Conservation (phyloP, 2,888 invertebrate genomes). For the Coenonympha arcania region DNA sequence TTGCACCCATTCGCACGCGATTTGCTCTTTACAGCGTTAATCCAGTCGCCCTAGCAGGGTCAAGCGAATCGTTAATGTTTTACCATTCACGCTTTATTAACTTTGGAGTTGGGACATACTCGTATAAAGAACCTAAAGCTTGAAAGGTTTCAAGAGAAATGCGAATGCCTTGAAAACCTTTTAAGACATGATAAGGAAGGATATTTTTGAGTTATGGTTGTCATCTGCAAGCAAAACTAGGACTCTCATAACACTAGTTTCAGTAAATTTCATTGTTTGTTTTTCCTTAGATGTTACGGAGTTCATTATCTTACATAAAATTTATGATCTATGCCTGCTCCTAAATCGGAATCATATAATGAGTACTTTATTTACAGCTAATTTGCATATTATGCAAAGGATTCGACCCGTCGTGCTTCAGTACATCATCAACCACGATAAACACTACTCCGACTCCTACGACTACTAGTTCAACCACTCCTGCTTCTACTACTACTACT, state of each 20-base stretch:
- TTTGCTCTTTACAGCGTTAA: conserved; percentile 15
- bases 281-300: too few relatives aligned
- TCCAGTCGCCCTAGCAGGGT: conserved; percentile 1
- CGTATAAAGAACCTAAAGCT: conserved; percentile 4
- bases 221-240: too few relatives aligned
- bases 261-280: too few relatives aligned
- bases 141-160: conserved; percentile 18
- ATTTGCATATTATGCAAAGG: conserved; percentile 47
- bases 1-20: conserved; percentile 12
- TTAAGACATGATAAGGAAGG: too few relatives aligned
- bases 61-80: conserved; percentile 22
- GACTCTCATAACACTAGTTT: too few relatives aligned
- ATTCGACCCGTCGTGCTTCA: conserved; percentile 33
- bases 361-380: too few relatives aligned
- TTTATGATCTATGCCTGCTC: too few relatives aligned
- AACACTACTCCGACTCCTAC: conserved; percentile 19
- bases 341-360: too few relatives aligned
- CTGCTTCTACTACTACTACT: conserved; percentile 15
- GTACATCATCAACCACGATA: conserved; percentile 23
- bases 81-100: conserved; percentile 19
- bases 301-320: too few relatives aligned
- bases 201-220: too few relatives aligned
- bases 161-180: conserved; percentile 12
- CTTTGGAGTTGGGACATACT: conserved; percentile 4
- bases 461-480: conserved; percentile 18